Conservation (phyloP, 2,797 vertebrate species). For the Scolopax rusticola region DNA sequence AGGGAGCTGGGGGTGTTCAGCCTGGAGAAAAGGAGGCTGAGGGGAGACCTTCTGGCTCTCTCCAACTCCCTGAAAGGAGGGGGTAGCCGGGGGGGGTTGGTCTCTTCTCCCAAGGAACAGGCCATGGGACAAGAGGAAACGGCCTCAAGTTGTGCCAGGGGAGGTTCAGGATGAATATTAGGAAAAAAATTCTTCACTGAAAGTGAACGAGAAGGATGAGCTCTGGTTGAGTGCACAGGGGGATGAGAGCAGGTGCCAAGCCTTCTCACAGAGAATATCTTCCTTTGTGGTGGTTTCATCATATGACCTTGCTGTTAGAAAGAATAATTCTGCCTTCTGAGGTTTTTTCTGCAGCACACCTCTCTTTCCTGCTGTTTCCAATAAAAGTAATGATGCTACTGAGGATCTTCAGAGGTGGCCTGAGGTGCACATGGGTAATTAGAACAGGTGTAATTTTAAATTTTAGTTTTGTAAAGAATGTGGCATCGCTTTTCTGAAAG, state of each 20-base stretch:
- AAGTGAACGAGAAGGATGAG: background rate
- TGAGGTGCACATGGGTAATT: background rate
- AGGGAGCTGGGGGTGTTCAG: no score
- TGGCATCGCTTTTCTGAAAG: background rate
- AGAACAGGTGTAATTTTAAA: background rate
- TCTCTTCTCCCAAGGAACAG: no score
- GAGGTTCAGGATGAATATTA: no score
- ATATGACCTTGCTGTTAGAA: no score
- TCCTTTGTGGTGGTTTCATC: background rate
- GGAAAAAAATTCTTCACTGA: no score
- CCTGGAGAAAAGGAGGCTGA: no score
- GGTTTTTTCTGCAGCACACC: background rate
- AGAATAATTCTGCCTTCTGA: no score
- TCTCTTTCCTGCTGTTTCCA: background rate
- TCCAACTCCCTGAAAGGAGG: no score
- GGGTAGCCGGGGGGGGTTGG: no score
- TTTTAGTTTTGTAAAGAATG: background rate
- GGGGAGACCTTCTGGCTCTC: no score
- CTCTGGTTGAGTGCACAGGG: accelerated
- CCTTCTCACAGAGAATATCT: background rate
- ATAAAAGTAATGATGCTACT: background rate
- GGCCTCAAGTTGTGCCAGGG: no score
- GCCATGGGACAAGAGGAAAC: no score
- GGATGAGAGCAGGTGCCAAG: background rate
- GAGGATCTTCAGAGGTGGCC: background rate